Percentiles rank a stretch among this genome's conserved stretches.
These are phyloP conservation scores for Scolanthus callimorphus DNA, from an alignment of 92 coral and sea anemone genomes.

Conservation along the genomic window DNA sequence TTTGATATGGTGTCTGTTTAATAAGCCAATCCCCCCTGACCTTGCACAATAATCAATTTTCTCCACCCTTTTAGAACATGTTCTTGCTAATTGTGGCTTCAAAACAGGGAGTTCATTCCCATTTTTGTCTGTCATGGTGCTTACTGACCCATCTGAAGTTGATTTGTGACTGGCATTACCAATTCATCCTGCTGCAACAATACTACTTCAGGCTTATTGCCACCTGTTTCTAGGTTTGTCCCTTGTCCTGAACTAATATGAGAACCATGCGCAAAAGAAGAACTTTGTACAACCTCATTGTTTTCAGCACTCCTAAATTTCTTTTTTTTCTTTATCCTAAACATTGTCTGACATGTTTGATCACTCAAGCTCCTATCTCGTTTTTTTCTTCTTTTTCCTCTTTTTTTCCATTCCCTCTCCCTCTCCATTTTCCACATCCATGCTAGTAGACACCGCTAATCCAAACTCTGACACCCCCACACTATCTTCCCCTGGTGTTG, in stretches of 20 bases:
- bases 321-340: constrained; percentile 70
- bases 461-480: not conserved
- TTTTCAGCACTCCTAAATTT: not conserved
- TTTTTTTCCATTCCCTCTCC: not conserved
- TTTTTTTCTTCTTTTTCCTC: constrained; percentile 28
- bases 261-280: too few relatives aligned
- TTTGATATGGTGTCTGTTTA: constrained; percentile 28
- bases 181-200: too few relatives aligned
- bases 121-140: not conserved
- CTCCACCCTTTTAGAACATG: constrained; percentile 48
- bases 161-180: too few relatives aligned
- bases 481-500: not conserved
- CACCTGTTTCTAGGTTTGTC: too few relatives aligned
- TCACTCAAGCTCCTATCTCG: constrained; percentile 38
- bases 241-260: too few relatives aligned
- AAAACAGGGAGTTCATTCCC: not conserved
- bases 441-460: too few relatives aligned
- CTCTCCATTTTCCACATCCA: too few relatives aligned
- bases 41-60: constrained; percentile 70
- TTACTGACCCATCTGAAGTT: not conserved
- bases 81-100: constrained; percentile 2
- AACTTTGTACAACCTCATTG: not conserved
- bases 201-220: too few relatives aligned
- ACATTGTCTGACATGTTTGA: constrained; percentile 79
- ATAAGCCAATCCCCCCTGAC: constrained; percentile 35